phyloP scores from a whole-genome alignment of 2,113 vertebrate species.

The Pao palembangensis region DNA sequence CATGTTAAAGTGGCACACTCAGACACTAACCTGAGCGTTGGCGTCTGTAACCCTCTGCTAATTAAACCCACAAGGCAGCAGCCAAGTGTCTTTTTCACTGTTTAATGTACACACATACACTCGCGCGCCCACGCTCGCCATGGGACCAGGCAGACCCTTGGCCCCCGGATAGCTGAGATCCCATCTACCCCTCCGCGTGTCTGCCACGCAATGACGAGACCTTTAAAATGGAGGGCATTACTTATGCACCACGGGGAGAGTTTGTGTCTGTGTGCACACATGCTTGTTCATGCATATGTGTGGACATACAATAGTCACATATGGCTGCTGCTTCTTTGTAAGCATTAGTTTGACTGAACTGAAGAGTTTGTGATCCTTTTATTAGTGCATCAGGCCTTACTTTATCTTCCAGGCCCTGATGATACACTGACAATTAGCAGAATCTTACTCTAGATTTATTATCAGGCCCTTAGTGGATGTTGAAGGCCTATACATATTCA shows the following conservation, averaged over 20 bases:
- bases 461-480: conserved; percentile 55
- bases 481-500: conserved; percentile 66
- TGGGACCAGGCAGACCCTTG: conserved; percentile 39
- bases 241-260: conserved; percentile 45
- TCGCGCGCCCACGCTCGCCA: conserved; percentile 6
- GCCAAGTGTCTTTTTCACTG: conserved; percentile 52
- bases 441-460: conserved; percentile 63
- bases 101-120: conserved; percentile 25
- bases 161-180: conserved; percentile 51
- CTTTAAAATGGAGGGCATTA: conserved; percentile 70
- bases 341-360: conserved; percentile 1
- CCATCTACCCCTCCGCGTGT: conserved; percentile 52
- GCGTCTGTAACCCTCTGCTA: conserved; percentile 65
- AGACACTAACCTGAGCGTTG: conserved; percentile 58
- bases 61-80: conserved; percentile 75
- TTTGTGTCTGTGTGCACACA: conserved; percentile 5
- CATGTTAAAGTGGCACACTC: conserved; percentile 61
- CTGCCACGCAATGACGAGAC: conserved; percentile 67
- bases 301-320: background rate
- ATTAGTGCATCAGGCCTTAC: conserved; percentile 16
- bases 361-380: conserved; percentile 5
- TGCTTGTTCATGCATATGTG: conserved; percentile 9
- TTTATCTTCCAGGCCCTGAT: conserved; percentile 25
- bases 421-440: conserved; percentile 46
- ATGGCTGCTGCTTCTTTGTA: conserved; percentile 1